These are phyloP conservation scores for Nemotelus pantherinus DNA, from an alignment of 2,888 invertebrate species.

Conservation along the genomic window DNA sequence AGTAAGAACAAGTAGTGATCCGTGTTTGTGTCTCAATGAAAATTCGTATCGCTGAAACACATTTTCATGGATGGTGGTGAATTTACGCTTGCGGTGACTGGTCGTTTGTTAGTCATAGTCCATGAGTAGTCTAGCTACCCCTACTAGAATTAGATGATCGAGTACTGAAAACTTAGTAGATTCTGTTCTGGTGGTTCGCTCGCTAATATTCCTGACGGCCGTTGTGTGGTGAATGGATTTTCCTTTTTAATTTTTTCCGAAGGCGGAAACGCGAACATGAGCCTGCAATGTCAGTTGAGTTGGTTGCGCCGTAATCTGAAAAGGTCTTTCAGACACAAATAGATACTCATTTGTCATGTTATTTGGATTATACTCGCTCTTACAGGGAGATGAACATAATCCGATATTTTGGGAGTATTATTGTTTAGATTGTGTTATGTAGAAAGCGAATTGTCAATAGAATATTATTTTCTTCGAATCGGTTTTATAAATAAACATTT, in stretches of 20 bases:
- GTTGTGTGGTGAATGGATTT: constrained; percentile 14
- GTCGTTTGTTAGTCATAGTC: neutral
- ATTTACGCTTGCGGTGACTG: too few species aligned
- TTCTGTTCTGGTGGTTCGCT: too few species aligned
- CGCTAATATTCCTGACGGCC: constrained; percentile 9
- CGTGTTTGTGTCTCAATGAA: neutral
- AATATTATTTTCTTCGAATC: too few species aligned
- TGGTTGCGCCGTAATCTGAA: neutral
- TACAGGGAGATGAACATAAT: neutral
- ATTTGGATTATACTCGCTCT: neutral
- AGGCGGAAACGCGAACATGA: constrained; percentile 35
- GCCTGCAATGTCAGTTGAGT: constrained; percentile 27
- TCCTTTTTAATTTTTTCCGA: neutral
- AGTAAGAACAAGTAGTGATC: constrained; percentile 2
- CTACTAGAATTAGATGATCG: too few species aligned
- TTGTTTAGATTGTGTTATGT: neutral
- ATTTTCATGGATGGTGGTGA: too few species aligned
- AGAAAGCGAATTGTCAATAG: too few species aligned
- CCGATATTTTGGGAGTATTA: neutral
- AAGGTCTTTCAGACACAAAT: neutral
- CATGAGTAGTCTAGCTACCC: neutral
- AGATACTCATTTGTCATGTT: neutral
- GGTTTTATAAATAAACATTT: too few species aligned
- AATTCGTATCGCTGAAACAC: too few species aligned
- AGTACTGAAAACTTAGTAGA: too few species aligned